Conservation (phyloP, 2,888 invertebrate genomes). For the Baronia brevicornis region DNA sequence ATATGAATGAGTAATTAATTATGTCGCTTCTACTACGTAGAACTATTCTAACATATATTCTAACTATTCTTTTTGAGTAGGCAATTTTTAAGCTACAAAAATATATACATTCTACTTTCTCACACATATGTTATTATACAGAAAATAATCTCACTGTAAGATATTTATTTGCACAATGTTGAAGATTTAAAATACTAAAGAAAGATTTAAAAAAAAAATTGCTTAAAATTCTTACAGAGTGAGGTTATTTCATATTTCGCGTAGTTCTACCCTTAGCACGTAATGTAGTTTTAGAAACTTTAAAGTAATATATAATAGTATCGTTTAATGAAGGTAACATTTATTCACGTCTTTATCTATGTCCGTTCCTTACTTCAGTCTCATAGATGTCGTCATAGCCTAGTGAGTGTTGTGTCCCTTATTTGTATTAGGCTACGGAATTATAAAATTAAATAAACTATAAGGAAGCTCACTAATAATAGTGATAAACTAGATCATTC, state of each 20-base stretch:
- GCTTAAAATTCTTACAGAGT: conserved; percentile 5
- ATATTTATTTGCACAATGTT: too few relatives aligned
- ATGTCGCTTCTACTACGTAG: too few relatives aligned
- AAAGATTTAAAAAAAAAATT: conserved; percentile 19
- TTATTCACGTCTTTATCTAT: conserved; percentile 60
- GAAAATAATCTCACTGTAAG: conserved; percentile 13
- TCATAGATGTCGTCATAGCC: conserved; percentile 72
- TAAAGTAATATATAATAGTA: conserved; percentile 50
- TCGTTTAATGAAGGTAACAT: conserved; percentile 45
- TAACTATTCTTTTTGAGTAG: too few relatives aligned
- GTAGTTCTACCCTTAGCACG: conserved; percentile 27
- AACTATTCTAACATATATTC: too few relatives aligned
- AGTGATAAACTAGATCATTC: conserved; percentile 32
- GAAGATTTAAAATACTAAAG: too few relatives aligned
- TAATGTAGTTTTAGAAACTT: conserved; percentile 34
- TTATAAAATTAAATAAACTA: conserved; percentile 18
- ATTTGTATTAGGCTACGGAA: conserved; percentile 33
- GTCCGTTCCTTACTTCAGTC: conserved; percentile 74
- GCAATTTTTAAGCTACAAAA: too few relatives aligned
- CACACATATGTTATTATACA: too few relatives aligned
- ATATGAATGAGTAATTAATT: too few relatives aligned
- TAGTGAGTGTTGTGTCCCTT: conserved; percentile 70
- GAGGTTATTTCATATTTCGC: conserved; percentile 12
- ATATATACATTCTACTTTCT: too few relatives aligned
- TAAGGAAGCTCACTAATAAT: conserved; percentile 65